phyloP scores from a whole-genome alignment of 1,140 invertebrate species.

The Zophobas morio region DNA sequence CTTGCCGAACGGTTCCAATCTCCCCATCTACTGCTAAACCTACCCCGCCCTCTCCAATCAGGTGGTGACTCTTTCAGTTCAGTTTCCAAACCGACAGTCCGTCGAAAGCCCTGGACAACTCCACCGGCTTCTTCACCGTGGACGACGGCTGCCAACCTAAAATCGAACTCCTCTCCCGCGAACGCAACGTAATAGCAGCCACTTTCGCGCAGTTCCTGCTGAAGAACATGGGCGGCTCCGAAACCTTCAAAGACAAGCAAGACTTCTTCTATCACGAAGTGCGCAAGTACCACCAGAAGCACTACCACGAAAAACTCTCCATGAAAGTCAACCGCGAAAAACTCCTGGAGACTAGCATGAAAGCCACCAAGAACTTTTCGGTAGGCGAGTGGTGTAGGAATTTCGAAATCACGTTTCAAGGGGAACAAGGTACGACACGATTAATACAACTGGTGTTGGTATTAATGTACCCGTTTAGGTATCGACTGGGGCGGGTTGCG shows the following conservation, averaged over 20 bases:
- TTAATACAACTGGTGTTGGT: background rate
- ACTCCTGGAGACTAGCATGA: slow-evolving; percentile 87
- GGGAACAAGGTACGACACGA: slow-evolving; percentile 84
- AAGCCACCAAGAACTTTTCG: slow-evolving; percentile 84
- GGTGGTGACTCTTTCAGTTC: slow-evolving; percentile 65
- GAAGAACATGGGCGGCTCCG: slow-evolving; percentile 96
- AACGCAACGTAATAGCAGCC: slow-evolving; percentile 92
- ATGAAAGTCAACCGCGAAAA: slow-evolving; percentile 87
- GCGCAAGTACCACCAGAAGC: slow-evolving; percentile 86
- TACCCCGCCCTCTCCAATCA: too few species aligned
- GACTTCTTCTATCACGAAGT: slow-evolving; percentile 96
- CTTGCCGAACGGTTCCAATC: too few species aligned
- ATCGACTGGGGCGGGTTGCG: slow-evolving; percentile 95
- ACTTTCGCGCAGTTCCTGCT: slow-evolving; percentile 93
- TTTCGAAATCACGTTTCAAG: slow-evolving; percentile 93
- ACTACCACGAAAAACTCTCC: slow-evolving; percentile 87
- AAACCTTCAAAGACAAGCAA: slow-evolving; percentile 96
- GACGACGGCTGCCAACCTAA: slow-evolving; percentile 93
- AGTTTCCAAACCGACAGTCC: slow-evolving; percentile 75
- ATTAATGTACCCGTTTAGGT: slow-evolving; percentile 71
- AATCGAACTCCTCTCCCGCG: slow-evolving; percentile 85
- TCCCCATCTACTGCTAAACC: too few species aligned
- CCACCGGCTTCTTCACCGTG: slow-evolving; percentile 79
- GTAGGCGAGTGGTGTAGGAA: slow-evolving; percentile 92
- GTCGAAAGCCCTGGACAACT: slow-evolving; percentile 65